Base-by-base conservation (phyloP, 1,140 invertebrate genomes). In the Pararge aegeria region DNA sequence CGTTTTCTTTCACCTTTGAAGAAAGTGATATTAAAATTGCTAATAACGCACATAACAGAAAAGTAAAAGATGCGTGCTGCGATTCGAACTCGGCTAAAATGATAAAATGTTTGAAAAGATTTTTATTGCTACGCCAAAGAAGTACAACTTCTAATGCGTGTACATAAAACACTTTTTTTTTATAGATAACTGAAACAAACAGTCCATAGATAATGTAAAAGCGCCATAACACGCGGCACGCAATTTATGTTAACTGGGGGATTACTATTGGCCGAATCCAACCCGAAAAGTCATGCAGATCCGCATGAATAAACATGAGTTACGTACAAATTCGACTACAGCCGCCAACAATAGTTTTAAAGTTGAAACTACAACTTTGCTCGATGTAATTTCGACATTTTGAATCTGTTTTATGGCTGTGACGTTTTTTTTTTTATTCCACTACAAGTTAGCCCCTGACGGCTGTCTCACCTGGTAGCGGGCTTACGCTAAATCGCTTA, bases 301-400 rank as follows among this genome's bases (percentile, higher is more conserved):
- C 44, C 44, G 20, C 19, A 20, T 46, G 44, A 46, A 46, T 46
- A 46, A 46, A 46, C 44, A 20, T 46, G 44, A 46, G 44, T 46
- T 46, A 21, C 44, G 44, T n/a, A n/a, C 44, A 21, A 20, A 46
- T 46, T 46, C 21, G 21, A 46, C 44, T 24, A 21, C 20, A 2
- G 44, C 20, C 12, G 12, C 12, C 1, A 1, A 34, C 30, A 12
- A n/a, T 46, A 46, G 20, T 24, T 46, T 24, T 24, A 46, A 46
- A 20, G 15, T 42, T 42, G 4, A 6, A 19, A 18, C 38, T 42
- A 42, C 38, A 42, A 42, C 38, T 42, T 42, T 9, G 38, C 18
- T 42, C 10, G 5, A 10, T 5, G 13, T 18, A 5, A 18, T 18
- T 42, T 42, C 38, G 38, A 6, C 38, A 42, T 42, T 42, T 16